Percentiles rank a stretch among this genome's conserved stretches.
Evolutionary conservation across 1,140 invertebrate species (phyloP).

Genomic region (Schlechtendalia chinensis): DNA sequence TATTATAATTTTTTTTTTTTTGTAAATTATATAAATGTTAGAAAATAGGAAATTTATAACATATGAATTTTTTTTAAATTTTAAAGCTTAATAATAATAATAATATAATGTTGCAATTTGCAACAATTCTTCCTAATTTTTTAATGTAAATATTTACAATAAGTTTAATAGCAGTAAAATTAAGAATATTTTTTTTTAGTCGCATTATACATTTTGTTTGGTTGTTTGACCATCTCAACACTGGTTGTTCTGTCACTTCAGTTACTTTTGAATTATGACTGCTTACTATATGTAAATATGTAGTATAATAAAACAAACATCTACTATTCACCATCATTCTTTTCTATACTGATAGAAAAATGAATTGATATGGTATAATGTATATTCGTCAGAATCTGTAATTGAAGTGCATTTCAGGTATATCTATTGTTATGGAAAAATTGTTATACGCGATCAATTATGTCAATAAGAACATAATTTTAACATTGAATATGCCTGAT

Average conservation of each 20-base stretch:
- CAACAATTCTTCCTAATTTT: conserved; percentile 48
- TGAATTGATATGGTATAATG: conserved; percentile 4
- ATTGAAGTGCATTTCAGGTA: conserved; percentile 27
- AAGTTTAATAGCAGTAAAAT: conserved; percentile 48
- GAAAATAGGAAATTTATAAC: conserved; percentile 43
- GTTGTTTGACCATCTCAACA: conserved; percentile 2
- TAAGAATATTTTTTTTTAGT: conserved; percentile 45
- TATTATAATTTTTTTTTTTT: conserved; percentile 44
- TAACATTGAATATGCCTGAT: background rate
- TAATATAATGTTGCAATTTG: conserved; percentile 30
- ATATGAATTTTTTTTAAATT: conserved; percentile 23
- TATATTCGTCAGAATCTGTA: background rate
- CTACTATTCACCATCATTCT: conserved; percentile 12
- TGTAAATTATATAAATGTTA: conserved; percentile 49
- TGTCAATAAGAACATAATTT: background rate
- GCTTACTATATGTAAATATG: background rate
- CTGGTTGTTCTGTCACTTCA: conserved; percentile 3
- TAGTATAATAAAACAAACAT: background rate
- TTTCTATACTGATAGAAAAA: conserved; percentile 29
- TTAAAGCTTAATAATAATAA: conserved; percentile 15
- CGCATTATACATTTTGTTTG: conserved; percentile 33
- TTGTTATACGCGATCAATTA: conserved; percentile 2
- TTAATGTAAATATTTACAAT: conserved; percentile 45
- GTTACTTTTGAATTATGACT: conserved; percentile 5
- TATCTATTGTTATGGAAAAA: conserved; percentile 12